Evolutionary conservation across 2,888 invertebrate genomes (phyloP), one percentile per base, ranked within the genome.

Genomic region (Thalpophila matura): DNA sequence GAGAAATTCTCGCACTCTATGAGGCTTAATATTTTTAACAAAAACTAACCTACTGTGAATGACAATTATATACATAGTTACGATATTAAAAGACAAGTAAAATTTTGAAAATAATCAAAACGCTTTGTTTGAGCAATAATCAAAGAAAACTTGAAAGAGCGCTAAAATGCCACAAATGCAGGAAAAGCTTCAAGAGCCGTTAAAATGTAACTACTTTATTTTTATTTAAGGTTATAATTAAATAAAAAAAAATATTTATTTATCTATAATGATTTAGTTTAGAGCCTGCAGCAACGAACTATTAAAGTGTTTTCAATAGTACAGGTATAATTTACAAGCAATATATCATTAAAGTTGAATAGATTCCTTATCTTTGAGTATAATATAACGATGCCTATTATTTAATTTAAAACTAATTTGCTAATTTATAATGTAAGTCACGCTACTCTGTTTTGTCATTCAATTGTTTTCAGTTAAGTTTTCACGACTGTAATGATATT

Each of bases 361-460:
- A 63, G 12, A 29, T 51, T 38, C 5, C 1, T 65, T 22, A 40
- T 12, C 0, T 16, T 33, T 26, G 27, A n/a, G 6, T 37, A 14
- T 14, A 33, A 22, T 49, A 22, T 45, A 45, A 50, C 27, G 22
- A 20, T 35, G 26, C 0, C 2, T 42, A 24, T 46, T 27, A 45
- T 40, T 29, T 16, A 37, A 31, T 26, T 20, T n/a, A 35, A 24
- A 57, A 12, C 12, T n/a, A 16, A 47, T 59, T n/a, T 46, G 12
- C 1, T 18, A 20, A 46, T 50, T 20, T 16, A 33, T 20, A 7
- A n/a, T n/a, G n/a, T n/a, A n/a, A n/a, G n/a, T n/a, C n/a, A n/a
- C n/a, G n/a, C n/a, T n/a, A n/a, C n/a, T 18, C 7, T 31, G 12
- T 45, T 33, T 22, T 65, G 46, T 37, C 57, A 56, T 43, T 56